Percentiles rank a stretch among this genome's conserved stretches.
Conservation (phyloP, 1,140 invertebrate species). For the Rhynchophorus ferrugineus region DNA sequence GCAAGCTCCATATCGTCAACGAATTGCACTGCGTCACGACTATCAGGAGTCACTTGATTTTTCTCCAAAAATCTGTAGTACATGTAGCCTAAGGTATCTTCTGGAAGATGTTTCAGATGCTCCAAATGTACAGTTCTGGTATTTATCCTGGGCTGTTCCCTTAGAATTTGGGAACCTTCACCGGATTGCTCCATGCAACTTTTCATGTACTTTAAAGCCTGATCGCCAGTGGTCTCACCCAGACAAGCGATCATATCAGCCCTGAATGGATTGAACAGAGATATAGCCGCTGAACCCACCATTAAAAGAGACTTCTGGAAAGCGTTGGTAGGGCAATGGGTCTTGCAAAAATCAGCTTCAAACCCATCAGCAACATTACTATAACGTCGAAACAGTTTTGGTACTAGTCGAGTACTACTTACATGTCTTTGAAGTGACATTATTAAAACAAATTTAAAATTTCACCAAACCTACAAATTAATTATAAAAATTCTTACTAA, state of each 20-base stretch:
- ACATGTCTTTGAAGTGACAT: too few relatives aligned
- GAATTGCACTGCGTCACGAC: conserved; percentile 80
- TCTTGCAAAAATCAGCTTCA: conserved; percentile 45
- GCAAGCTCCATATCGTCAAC: conserved; percentile 84
- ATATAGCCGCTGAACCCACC: conserved; percentile 69
- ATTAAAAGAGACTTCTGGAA: conserved; percentile 72
- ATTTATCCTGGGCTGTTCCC: conserved; percentile 80
- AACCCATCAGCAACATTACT: conserved; percentile 36
- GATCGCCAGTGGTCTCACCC: conserved; percentile 75
- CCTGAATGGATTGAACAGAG: conserved; percentile 64
- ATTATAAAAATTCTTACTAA: too few relatives aligned
- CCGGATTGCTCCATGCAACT: conserved; percentile 48
- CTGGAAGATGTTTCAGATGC: conserved; percentile 60
- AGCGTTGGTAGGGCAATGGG: conserved; percentile 62
- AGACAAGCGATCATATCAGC: conserved; percentile 92
- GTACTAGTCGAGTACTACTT: too few relatives aligned
- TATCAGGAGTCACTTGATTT: conserved; percentile 90
- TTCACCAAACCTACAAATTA: too few relatives aligned
- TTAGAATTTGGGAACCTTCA: conserved; percentile 67
- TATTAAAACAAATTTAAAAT: too few relatives aligned
- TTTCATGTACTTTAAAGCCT: conserved; percentile 59
- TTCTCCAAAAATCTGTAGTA: conserved; percentile 76
- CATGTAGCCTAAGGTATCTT: conserved; percentile 72
- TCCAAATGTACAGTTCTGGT: conserved; percentile 72
- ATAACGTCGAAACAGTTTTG: too few relatives aligned